Percentiles rank a stretch among this genome's conserved stretches.
These are phyloP conservation scores for Orientallactaga bullata DNA, from an alignment of 2,113 vertebrate genomes.

Conservation along the genomic window DNA sequence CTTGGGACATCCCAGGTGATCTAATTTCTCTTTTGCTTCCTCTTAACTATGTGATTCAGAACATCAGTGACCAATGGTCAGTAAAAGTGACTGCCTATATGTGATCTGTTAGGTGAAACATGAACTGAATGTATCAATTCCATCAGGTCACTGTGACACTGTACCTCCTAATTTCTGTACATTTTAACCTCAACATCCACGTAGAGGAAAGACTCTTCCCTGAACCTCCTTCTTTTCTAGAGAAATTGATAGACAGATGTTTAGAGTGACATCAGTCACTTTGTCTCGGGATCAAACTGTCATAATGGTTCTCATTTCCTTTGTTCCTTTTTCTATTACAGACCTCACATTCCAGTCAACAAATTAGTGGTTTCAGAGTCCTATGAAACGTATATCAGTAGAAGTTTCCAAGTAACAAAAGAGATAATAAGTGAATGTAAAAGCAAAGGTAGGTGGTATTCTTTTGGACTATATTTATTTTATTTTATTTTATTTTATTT, in stretches of 20 bases:
- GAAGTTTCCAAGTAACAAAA: slow-evolving; percentile 97
- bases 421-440: slow-evolving; percentile 97
- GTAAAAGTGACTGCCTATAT: background rate
- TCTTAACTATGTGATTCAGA: background rate
- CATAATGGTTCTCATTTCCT: slow-evolving; percentile 34
- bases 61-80: background rate
- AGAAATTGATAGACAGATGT: slow-evolving; percentile 8
- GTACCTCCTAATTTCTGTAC: background rate
- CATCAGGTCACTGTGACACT: background rate
- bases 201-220: background rate
- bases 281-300: background rate
- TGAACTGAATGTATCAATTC: background rate
- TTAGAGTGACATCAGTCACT: background rate
- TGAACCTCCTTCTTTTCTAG: background rate
- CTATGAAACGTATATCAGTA: slow-evolving; percentile 97
- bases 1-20: background rate
- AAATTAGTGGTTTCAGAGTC: slow-evolving; percentile 95
- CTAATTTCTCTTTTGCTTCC: background rate
- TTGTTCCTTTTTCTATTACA: slow-evolving; percentile 81
- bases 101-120: background rate
- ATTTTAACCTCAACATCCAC: background rate
- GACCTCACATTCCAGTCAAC: slow-evolving; percentile 97
- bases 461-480: background rate
- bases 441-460: slow-evolving; percentile 90
- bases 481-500: too few relatives aligned